These are phyloP conservation scores for Tympanuchus pallidicinctus DNA, from an alignment of 2,113 vertebrate species.

Conservation along the genomic window DNA sequence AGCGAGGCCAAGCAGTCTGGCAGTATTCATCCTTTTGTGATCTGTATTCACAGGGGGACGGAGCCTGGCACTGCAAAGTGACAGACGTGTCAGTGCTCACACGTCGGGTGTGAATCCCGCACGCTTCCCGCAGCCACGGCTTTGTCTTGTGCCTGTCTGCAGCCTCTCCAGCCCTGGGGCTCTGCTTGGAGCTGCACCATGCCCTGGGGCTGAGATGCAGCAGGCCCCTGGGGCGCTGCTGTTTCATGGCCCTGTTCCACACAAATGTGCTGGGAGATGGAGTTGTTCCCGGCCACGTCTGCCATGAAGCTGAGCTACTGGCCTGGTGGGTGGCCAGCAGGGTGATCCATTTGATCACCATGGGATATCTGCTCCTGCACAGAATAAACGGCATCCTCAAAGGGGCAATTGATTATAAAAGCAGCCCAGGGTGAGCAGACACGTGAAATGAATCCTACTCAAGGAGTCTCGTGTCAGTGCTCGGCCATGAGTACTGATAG, in stretches of 20 bases:
- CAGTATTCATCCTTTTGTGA: constrained; percentile 20
- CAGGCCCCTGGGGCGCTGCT: background rate
- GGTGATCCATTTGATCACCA: background rate
- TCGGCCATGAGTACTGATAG: background rate
- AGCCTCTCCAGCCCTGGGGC: fast-evolving
- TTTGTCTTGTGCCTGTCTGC: background rate
- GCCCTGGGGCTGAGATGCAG: background rate
- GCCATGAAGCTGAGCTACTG: background rate
- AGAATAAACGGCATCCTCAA: background rate
- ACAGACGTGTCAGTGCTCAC: background rate
- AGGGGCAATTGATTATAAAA: background rate
- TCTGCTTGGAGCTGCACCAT: background rate
- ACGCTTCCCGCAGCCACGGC: fast-evolving
- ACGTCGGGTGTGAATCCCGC: background rate
- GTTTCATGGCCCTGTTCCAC: background rate
- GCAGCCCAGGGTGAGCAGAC: background rate
- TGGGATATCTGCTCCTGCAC: background rate
- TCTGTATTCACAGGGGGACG: fast-evolving
- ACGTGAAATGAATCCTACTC: background rate
- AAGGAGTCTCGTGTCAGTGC: background rate
- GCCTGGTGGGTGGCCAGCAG: background rate
- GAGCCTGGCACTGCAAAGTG: background rate
- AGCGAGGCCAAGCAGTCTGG: background rate
- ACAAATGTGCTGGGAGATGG: background rate
- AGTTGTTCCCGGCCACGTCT: background rate